These are phyloP conservation scores for Tenrec ecaudatus DNA, from an alignment of 2,113 vertebrate genomes.

Conservation along the genomic window DNA sequence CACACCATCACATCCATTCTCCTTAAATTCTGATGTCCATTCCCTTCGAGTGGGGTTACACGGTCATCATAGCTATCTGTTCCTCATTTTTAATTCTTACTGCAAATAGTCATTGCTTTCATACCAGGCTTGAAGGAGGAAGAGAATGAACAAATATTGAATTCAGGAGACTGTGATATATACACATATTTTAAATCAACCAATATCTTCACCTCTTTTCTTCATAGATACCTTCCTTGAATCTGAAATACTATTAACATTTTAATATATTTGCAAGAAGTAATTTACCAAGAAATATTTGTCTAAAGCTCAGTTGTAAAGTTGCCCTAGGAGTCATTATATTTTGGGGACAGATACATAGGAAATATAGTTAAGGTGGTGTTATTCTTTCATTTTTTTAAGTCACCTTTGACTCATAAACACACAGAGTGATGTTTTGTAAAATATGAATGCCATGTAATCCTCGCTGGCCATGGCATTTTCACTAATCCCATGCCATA, in stretches of 20 bases:
- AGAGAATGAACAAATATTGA: conserved; percentile 40
- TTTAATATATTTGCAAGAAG: conserved; percentile 43
- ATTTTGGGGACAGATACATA: conserved; percentile 41
- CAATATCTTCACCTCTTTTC: background rate
- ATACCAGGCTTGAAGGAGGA: background rate
- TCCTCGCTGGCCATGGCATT: background rate
- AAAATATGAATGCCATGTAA: background rate
- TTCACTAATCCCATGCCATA: background rate
- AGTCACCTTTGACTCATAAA: conserved; percentile 19
- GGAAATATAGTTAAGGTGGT: conserved; percentile 15
- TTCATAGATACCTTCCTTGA: background rate
- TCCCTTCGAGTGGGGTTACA: no score
- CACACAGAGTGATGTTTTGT: background rate
- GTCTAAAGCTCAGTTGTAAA: conserved; percentile 2
- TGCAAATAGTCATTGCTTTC: conserved; percentile 43
- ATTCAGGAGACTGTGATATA: background rate
- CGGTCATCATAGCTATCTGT: no score
- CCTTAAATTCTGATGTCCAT: no score
- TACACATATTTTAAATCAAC: background rate
- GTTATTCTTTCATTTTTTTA: conserved; percentile 37
- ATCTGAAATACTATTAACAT: conserved; percentile 26
- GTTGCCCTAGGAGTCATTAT: conserved; percentile 20
- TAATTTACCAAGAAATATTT: conserved; percentile 33
- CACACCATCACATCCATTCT: no score
- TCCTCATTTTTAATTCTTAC: conserved; percentile 21